Conservation (phyloP, 2,113 vertebrate genomes). For the Charadrius vociferus region DNA sequence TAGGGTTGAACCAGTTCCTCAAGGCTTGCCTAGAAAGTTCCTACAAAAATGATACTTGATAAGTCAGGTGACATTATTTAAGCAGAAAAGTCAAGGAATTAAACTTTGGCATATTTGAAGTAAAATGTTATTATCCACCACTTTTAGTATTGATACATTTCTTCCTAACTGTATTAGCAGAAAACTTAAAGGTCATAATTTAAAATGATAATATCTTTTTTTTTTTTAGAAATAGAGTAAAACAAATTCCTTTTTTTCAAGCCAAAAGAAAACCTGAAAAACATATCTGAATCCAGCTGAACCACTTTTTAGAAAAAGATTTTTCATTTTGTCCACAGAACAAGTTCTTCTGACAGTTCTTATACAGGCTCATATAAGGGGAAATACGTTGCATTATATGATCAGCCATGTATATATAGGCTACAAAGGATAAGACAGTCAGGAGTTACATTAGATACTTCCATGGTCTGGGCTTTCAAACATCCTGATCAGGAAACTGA, state of each 20-base stretch:
- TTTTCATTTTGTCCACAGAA: neutral
- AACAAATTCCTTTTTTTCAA: neutral
- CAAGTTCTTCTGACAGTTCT: neutral
- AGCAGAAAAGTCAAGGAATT: neutral
- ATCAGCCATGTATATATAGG: neutral
- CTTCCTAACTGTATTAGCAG: neutral
- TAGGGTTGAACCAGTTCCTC: neutral
- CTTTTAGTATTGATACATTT: neutral
- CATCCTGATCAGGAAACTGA: neutral
- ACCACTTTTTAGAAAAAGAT: accelerated
- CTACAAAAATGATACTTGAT: neutral
- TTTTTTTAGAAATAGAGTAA: neutral
- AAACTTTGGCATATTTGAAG: neutral
- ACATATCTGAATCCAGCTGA: neutral
- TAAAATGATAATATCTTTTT: neutral
- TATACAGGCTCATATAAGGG: neutral
- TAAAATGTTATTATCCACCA: neutral
- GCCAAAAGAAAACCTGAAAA: neutral
- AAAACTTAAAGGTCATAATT: neutral
- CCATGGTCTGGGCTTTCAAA: neutral
- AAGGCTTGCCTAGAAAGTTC: neutral
- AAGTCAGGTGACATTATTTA: neutral
- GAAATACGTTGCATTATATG: neutral
- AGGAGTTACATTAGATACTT: neutral
- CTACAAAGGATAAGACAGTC: neutral